These are phyloP conservation scores for Synanthedon vespiformis DNA, from an alignment of 2,888 invertebrate genomes.

Conservation along the genomic window DNA sequence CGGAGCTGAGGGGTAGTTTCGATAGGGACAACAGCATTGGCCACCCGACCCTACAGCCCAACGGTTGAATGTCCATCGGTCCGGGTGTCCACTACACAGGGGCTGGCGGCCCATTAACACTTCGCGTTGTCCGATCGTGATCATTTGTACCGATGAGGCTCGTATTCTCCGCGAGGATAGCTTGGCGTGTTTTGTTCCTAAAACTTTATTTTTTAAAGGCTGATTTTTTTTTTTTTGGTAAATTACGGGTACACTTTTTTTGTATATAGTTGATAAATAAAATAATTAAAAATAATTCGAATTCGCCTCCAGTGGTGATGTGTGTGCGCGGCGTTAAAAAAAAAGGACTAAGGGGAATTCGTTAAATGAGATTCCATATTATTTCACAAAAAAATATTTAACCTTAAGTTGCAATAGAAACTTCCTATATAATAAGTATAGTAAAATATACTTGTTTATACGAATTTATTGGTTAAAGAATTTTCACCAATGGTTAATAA, in stretches of 20 bases:
- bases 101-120: conserved; percentile 45
- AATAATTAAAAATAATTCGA: background rate
- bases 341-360: too few relatives aligned
- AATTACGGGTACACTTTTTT: conserved; percentile 47
- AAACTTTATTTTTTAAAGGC: conserved; percentile 58
- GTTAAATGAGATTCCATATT: too few relatives aligned
- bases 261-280: conserved; percentile 20
- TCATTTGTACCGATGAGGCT: background rate
- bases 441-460: too few relatives aligned
- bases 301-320: too few relatives aligned
- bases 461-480: too few relatives aligned
- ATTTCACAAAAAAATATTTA: too few relatives aligned
- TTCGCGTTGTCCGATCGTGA: conserved; percentile 14
- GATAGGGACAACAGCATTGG: conserved; percentile 48
- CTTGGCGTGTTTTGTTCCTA: conserved; percentile 57
- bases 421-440: too few relatives aligned
- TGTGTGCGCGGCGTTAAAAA: too few relatives aligned
- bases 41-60: conserved; percentile 55
- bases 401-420: too few relatives aligned
- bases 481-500: too few relatives aligned
- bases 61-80: conserved; percentile 39
- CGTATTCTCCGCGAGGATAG: conserved; percentile 34
- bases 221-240: conserved; percentile 37
- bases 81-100: conserved; percentile 27
- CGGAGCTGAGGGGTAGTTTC: conserved; percentile 36